Evolutionary conservation across 2,113 vertebrate genomes (phyloP).

Genomic region (Anseranas semipalmata): DNA sequence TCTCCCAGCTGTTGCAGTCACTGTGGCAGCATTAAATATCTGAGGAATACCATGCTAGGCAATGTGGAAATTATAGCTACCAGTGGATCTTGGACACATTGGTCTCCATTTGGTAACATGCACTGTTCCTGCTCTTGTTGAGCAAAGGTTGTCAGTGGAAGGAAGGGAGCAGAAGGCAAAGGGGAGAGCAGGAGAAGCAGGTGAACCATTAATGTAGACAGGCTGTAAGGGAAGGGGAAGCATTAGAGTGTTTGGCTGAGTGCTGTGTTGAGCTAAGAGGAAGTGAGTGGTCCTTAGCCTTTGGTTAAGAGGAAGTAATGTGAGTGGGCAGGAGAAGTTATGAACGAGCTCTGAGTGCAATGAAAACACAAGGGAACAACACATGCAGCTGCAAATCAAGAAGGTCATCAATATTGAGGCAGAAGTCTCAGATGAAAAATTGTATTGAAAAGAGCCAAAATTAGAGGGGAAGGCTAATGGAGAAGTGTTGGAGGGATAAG

Average conservation of each 20-base stretch:
- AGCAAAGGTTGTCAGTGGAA: neutral
- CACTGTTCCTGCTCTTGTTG: neutral
- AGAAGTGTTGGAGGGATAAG: neutral
- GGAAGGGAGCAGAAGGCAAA: neutral
- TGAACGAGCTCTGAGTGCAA: neutral
- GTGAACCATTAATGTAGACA: neutral
- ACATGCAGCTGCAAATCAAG: neutral
- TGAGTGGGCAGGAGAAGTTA: neutral
- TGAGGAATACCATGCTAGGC: neutral
- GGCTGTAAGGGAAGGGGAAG: neutral
- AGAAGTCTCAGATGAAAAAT: neutral
- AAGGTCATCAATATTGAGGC: neutral
- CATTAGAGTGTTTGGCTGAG: neutral
- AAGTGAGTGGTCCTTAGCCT: neutral
- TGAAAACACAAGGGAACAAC: neutral
- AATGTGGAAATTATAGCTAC: neutral
- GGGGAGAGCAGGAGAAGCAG: neutral
- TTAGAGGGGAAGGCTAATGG: neutral
- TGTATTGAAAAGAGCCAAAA: neutral
- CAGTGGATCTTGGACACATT: neutral
- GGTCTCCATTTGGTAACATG: neutral
- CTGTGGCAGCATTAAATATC: neutral
- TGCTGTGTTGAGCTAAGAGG: neutral
- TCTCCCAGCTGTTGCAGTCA: neutral
- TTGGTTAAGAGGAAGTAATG: neutral